Evolutionary conservation across 2,797 vertebrate genomes (phyloP), one percentile per base, ranked within the genome.

Genomic region (Rhyacichthys aspro): DNA sequence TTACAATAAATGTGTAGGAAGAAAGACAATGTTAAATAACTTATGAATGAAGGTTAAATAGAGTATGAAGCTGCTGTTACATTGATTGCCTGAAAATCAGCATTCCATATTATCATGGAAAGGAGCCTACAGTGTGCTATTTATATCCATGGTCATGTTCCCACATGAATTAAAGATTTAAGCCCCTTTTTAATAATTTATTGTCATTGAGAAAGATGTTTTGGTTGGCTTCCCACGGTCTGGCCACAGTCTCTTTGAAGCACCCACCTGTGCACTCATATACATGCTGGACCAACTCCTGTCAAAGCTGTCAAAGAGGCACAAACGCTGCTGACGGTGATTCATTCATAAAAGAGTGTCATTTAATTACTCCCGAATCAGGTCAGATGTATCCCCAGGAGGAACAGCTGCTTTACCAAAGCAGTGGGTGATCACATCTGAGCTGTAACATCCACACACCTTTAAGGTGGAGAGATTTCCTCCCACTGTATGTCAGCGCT

Each of bases 121-220:
- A 33, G 44, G 44, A 59, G 61, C 48, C 54, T 33, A 8, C 50
- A 50, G 5, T 46, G 17, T 65, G 52, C 78, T 86, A 82, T 86
- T 84, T 86, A 84, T 86, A 85, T 70, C 74, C 55, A 28, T 6
- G 54, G 74, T 75, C 75, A 64, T 72, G 72, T 90, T 88, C 84
- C 81, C 84, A 83, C 81, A 76, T 87, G 76, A 86, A 87, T 88
- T 81, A 90, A 88, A 88, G 70, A 89, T 88, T 80, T 42, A 61
- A 56, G 41, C 58, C 23, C 23, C 60, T 77, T 63, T 80, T 90
- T 82, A 89, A 90, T 90, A 84, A 90, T 91, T 86, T 74, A 89
- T 83, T 66, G 73, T 80, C 78, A 81, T 70, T 78, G 83, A 86
- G 57, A 74, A 79, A 78, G 74, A 78, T 86, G 73, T 84, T 87